These are phyloP conservation scores for Dipodomys stephensi DNA, from an alignment of 2,113 vertebrate species.

Conservation along the genomic window DNA sequence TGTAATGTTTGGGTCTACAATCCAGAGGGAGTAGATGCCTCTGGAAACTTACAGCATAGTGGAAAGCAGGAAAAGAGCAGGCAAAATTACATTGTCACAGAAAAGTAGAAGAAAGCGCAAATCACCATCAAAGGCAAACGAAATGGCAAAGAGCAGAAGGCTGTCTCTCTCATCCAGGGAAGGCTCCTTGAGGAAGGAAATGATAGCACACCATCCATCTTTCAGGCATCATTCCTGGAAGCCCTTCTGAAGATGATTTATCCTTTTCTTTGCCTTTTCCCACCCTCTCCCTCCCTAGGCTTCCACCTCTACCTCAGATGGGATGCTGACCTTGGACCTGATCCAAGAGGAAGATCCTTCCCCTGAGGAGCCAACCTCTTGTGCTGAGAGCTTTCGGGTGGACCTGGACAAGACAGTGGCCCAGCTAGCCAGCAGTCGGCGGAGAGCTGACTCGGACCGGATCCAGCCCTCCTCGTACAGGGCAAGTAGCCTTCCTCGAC, in stretches of 20 bases:
- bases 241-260: accelerated
- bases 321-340: slow-evolving; percentile 96
- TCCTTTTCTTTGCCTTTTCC: no score
- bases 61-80: background rate
- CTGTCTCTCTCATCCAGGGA: background rate
- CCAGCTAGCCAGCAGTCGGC: slow-evolving; percentile 78
- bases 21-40: background rate
- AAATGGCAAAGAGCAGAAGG: background rate
- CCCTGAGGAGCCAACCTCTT: slow-evolving; percentile 86
- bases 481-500: slow-evolving; percentile 74
- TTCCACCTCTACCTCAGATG: slow-evolving; percentile 94
- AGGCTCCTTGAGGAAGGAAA: accelerated
- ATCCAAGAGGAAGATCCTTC: slow-evolving; percentile 94
- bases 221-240: background rate
- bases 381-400: slow-evolving; percentile 89
- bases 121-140: background rate
- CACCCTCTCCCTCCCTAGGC: slow-evolving; percentile 84
- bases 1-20: background rate
- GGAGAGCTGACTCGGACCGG: slow-evolving; percentile 86
- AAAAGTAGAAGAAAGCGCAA: background rate
- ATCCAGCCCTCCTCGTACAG: slow-evolving; percentile 72
- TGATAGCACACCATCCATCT: accelerated
- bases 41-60: background rate
- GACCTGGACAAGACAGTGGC: slow-evolving; percentile 87
- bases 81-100: background rate